Evolutionary conservation across 2,888 invertebrate genomes (phyloP), one percentile per base, ranked within the genome.

Genomic region (Liopterus haemorrhoidalis): DNA sequence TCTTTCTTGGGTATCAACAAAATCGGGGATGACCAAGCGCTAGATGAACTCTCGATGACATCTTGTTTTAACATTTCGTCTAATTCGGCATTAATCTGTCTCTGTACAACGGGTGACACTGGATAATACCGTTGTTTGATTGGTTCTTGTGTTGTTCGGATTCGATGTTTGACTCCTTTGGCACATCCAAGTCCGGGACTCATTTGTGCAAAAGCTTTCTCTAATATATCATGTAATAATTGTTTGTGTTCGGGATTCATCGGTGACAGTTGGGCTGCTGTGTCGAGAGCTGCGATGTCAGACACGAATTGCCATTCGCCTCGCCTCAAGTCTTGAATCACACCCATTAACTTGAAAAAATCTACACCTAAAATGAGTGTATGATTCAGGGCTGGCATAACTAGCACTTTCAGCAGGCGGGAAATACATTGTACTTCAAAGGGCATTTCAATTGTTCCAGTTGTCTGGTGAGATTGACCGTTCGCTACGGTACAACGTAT

Each of bases 401-500:
- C 49, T n/a, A 50, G 19, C 16, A 47, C 39, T 5, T 46, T 15
- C 11, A 50, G 12, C 5, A 52, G 35, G n/a, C 36, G 43, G 21
- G 32, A 22, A 21, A 19, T 20, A 31, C 24, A 32, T 19, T 30
- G 21, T 4, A 52, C 12, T 22, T 42, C 19, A 11, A 52, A 31
- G 4, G 48, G 48, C 9, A 42, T 21, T 9, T n/a, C n/a, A 9
- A 50, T 19, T 25, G 32, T 15, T 6, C 51, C 52, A 5, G 41
- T 16, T 15, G 22, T 19, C 6, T n/a, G 9, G 37, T 42, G 46
- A 6, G 22, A 31, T 4, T 42, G 32, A 19, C 52, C 49, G 36
- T 50, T 50, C 4, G 48, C 52, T 6, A 48, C 50, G 18, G 39
- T 42, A 46, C 49, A 47, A 19, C 5, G n/a, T n/a, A n/a, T n/a